phyloP scores from a whole-genome alignment of 2,113 vertebrate species.

The Anser brachyrhynchus region DNA sequence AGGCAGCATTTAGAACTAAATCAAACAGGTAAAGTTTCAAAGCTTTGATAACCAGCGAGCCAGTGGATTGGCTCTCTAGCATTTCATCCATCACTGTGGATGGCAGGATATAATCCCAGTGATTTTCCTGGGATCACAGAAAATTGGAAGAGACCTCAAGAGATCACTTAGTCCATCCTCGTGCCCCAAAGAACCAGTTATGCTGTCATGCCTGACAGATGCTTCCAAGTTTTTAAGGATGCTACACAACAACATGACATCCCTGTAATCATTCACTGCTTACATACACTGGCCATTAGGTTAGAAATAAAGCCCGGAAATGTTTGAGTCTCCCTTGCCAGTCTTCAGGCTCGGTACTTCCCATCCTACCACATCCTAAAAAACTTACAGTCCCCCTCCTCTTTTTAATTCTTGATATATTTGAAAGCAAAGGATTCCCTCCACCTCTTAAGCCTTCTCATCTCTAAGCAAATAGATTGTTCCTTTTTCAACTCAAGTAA shows the following conservation, averaged over 20 bases:
- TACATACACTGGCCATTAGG: neutral
- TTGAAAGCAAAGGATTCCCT: neutral
- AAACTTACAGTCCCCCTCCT: neutral
- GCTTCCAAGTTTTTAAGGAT: neutral
- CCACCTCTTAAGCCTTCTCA: neutral
- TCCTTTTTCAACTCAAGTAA: neutral
- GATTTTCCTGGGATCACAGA: neutral
- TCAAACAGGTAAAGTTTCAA: neutral
- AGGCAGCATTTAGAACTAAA: neutral
- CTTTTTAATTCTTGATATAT: neutral
- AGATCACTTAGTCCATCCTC: neutral
- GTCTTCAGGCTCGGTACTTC: neutral
- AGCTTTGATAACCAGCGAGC: neutral
- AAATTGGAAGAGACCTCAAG: neutral
- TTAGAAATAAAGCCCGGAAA: neutral
- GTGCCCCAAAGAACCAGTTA: neutral
- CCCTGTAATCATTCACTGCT: neutral
- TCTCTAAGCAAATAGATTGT: neutral
- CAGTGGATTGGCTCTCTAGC: neutral
- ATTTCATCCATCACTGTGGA: neutral
- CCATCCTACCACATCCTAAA: rapidly evolving
- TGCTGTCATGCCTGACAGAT: neutral
- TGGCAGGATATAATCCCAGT: neutral
- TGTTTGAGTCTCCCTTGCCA: neutral
- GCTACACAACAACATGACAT: neutral